Conservation (phyloP, 2,113 vertebrate species). For the Phaetusa simplex region DNA sequence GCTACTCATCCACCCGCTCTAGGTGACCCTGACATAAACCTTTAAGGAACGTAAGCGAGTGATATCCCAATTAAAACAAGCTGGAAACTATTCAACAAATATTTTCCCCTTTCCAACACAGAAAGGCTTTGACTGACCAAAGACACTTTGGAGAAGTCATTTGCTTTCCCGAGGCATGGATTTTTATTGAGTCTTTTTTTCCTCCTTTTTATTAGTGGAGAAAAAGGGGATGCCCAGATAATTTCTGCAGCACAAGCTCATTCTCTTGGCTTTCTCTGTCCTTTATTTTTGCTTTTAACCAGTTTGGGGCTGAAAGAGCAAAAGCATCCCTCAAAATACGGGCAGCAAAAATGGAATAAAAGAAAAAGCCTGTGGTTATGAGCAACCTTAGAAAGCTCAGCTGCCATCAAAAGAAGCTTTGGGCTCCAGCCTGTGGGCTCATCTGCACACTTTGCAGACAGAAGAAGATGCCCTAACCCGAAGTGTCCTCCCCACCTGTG, state of each 20-base stretch:
- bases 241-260: background rate
- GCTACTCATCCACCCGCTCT: background rate
- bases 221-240: background rate
- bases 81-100: background rate
- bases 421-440: background rate
- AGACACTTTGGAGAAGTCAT: background rate
- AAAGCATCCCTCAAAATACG: background rate
- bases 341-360: background rate
- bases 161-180: background rate
- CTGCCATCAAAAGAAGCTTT: background rate
- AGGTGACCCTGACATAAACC: background rate
- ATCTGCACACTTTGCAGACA: background rate
- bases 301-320: background rate
- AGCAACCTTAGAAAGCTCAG: background rate
- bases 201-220: background rate
- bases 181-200: background rate
- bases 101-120: background rate
- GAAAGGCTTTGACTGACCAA: background rate
- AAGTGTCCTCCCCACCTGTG: background rate
- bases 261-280: background rate
- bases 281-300: background rate
- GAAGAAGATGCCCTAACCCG: background rate
- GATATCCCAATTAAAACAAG: background rate
- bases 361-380: accelerated
- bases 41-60: background rate